Evolutionary conservation across 2,797 vertebrate species (phyloP).

Genomic region (Microchirus variegatus): DNA sequence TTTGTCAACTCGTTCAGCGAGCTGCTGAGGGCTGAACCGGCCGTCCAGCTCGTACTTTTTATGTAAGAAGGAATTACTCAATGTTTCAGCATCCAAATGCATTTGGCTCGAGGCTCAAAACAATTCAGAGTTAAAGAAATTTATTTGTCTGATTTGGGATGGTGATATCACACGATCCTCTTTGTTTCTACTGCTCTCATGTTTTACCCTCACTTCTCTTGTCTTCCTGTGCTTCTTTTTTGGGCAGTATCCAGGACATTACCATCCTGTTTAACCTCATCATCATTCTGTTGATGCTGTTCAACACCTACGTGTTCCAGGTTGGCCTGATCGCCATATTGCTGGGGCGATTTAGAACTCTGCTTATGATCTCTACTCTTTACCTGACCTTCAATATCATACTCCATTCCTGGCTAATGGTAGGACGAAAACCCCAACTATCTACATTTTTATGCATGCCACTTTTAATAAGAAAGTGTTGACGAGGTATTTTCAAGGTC

Average conservation of each 20-base stretch:
- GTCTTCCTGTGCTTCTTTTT: conserved; percentile 2
- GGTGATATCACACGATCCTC: not conserved
- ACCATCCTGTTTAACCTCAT: conserved; percentile 90
- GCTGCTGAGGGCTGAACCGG: conserved; percentile 85
- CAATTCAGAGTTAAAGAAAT: not conserved
- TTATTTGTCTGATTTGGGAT: no score
- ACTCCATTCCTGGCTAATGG: conserved; percentile 92
- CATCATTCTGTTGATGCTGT: conserved; percentile 95
- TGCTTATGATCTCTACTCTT: conserved; percentile 84
- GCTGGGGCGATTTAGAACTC: conserved; percentile 89
- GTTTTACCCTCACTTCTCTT: not conserved
- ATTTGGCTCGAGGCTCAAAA: not conserved
- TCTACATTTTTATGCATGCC: not conserved
- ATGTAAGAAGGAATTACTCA: conserved; percentile 81
- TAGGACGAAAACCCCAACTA: conserved; percentile 22
- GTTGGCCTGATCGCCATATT: conserved; percentile 90
- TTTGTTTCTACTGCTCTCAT: not conserved
- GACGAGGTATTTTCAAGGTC: no score
- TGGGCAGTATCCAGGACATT: conserved; percentile 90
- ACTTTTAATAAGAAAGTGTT: not conserved
- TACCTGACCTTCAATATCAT: conserved; percentile 90
- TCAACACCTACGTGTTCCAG: conserved; percentile 96
- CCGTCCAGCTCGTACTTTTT: conserved; percentile 91
- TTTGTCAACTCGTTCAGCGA: conserved; percentile 95
- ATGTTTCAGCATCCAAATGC: conserved; percentile 2